Evolutionary conservation across 1,140 invertebrate genomes (phyloP), one percentile per base, ranked within the genome.

Genomic region (Mesaphorura yosii): DNA sequence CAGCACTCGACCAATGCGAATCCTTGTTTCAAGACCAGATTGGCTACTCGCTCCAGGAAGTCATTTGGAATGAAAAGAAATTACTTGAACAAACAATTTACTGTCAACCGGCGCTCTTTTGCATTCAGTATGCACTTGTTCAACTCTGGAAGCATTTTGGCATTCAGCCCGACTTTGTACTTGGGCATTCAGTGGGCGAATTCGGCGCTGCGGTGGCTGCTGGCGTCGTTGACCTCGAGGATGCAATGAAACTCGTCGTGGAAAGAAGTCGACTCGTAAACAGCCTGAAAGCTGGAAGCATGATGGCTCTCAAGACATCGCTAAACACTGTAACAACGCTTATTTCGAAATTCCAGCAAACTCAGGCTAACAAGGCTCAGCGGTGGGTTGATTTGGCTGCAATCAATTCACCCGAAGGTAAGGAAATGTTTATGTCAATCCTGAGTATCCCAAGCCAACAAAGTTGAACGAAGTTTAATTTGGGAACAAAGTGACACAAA

Each of bases 91-190:
- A 37, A 42, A 49, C 53, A 6, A 48, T 55, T 26, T 55, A 55
- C 39, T 48, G 53, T 23, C 53, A 55, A 50, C 47, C 53, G 10
- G 48, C 53, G 4, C 41, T 55, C 7, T 55, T 55, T 26, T 58
- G 57, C 48, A 23, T 58, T 1, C 42, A 58, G 25, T 53, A 50
- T 31, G 26, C 37, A 27, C 31, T 58, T 6, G 15, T 38, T 14
- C 47, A 48, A 27, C 40, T 58, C 1, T 58, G 57, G 57, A 25
- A 51, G 26, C 45, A 27, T 38, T 54, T 52, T 40, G 57, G 57
- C 26, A 22, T 58, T 1, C 29, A 41, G 28, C 57, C 57, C 6
- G 57, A 58, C 29, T 23, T 40, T 23, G 57, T 58, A 2, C 40
- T 58, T 4, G 57, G 57, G 1, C 57, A 58, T 29, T 46, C 39